Percentiles rank a stretch among this genome's conserved stretches.
Conservation (phyloP, 2,797 vertebrate species). For the Sylvilagus floridanus region DNA sequence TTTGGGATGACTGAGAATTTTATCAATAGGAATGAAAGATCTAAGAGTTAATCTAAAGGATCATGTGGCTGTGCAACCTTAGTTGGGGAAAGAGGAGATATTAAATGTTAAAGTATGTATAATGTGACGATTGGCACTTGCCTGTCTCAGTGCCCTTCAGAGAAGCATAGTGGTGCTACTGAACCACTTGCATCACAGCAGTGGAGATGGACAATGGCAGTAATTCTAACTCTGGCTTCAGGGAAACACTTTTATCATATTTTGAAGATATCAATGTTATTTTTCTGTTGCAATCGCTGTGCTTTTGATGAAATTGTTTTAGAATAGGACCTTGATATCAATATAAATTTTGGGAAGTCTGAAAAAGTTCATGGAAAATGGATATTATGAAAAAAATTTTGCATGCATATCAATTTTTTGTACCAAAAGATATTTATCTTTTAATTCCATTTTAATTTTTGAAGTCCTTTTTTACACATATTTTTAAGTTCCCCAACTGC, state of each 20-base stretch:
- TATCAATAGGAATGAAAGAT: background rate
- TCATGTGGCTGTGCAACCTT: background rate
- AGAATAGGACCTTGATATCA: background rate
- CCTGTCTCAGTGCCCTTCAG: background rate
- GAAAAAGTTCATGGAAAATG: too few species aligned
- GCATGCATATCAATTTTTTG: too few species aligned
- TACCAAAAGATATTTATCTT: too few species aligned
- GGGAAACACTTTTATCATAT: background rate
- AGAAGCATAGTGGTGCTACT: background rate
- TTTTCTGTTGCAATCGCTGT: background rate
- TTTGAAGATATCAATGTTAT: background rate
- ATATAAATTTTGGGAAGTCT: background rate
- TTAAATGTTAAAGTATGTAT: background rate
- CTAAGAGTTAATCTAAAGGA: background rate
- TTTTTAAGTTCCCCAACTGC: background rate
- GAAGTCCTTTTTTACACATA: background rate
- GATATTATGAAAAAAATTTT: too few species aligned
- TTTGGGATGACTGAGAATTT: background rate
- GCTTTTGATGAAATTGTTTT: slow-evolving; percentile 39
- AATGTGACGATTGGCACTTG: background rate
- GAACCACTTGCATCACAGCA: background rate
- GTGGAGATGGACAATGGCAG: background rate
- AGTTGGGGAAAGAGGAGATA: background rate
- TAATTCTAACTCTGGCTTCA: background rate
- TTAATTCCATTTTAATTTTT: too few species aligned